phyloP scores from a whole-genome alignment of 2,797 vertebrate genomes.

The Naso thynnoides region DNA sequence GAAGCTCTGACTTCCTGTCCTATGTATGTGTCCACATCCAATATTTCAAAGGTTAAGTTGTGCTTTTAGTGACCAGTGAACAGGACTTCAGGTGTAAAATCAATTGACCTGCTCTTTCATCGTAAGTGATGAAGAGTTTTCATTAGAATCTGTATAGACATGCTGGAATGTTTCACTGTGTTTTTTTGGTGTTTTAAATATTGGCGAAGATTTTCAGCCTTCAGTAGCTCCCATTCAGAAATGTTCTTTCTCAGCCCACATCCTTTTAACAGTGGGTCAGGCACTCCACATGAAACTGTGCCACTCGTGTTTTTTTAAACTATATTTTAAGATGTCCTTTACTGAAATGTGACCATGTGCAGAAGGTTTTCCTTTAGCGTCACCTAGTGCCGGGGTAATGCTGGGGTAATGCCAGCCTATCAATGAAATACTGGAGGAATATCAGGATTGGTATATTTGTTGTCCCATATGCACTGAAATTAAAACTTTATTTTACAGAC shows the following conservation, averaged over 20 bases:
- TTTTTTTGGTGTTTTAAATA: background rate
- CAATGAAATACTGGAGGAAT: too few relatives aligned
- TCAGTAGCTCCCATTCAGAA: conserved; percentile 11
- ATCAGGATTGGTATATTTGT: too few relatives aligned
- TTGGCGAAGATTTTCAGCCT: background rate
- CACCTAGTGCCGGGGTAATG: too few relatives aligned
- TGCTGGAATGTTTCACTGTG: background rate
- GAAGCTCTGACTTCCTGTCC: too few relatives aligned
- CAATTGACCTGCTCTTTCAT: background rate
- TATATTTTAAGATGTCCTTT: background rate
- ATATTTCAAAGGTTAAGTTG: background rate
- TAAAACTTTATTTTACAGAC: too few relatives aligned
- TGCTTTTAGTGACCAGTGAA: background rate
- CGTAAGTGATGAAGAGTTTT: background rate
- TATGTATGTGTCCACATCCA: too few relatives aligned
- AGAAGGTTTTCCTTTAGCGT: background rate
- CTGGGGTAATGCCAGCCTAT: too few relatives aligned
- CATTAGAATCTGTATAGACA: background rate
- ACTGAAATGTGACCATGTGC: background rate
- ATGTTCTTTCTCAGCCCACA: conserved; percentile 10
- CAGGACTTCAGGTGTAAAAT: background rate
- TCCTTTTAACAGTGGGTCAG: conserved; percentile 3
- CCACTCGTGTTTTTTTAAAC: background rate
- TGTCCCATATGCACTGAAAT: too few relatives aligned
- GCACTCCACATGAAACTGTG: background rate